Percentiles rank a stretch among this genome's conserved stretches.
phyloP scores from a whole-genome alignment of 2,888 invertebrate genomes.

The Aradus depressus region DNA sequence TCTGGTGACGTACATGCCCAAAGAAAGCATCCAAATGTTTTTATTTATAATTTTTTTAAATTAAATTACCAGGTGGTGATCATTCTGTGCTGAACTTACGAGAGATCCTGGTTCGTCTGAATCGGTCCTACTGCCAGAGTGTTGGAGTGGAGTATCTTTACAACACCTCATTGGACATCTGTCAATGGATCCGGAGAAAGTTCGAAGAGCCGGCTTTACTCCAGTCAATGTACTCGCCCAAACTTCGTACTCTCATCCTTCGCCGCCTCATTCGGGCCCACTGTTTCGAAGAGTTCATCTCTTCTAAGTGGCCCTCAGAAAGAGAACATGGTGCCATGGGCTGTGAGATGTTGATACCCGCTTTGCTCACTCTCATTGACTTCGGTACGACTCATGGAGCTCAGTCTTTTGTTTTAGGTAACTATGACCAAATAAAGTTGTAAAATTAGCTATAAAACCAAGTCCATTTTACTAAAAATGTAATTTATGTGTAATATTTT shows the following conservation, averaged over 20 bases:
- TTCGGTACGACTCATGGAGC: slow-evolving; percentile 4
- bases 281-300: slow-evolving; percentile 14
- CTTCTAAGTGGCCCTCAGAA: slow-evolving; percentile 9
- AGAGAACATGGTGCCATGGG: slow-evolving; percentile 8
- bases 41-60: too few relatives aligned
- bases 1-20: too few relatives aligned
- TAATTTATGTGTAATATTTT: too few relatives aligned
- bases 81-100: not conserved
- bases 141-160: slow-evolving; percentile 12
- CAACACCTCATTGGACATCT: slow-evolving; percentile 1
- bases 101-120: slow-evolving; percentile 6
- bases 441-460: too few relatives aligned
- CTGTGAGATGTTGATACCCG: slow-evolving; percentile 11
- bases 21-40: too few relatives aligned
- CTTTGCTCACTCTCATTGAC: slow-evolving; percentile 6
- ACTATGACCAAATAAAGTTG: too few relatives aligned
- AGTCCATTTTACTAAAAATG: too few relatives aligned
- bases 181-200: slow-evolving; percentile 12
- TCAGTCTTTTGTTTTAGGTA: slow-evolving; percentile 12
- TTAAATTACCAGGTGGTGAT: slow-evolving; percentile 5
- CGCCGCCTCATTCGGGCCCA: slow-evolving; percentile 8
- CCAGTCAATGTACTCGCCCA: not conserved
- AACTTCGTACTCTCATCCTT: not conserved
- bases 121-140: slow-evolving; percentile 1
- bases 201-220: slow-evolving; percentile 10